Evolutionary conservation across 2,113 vertebrate genomes (phyloP).

Genomic region (Notarius quadriscutis): DNA sequence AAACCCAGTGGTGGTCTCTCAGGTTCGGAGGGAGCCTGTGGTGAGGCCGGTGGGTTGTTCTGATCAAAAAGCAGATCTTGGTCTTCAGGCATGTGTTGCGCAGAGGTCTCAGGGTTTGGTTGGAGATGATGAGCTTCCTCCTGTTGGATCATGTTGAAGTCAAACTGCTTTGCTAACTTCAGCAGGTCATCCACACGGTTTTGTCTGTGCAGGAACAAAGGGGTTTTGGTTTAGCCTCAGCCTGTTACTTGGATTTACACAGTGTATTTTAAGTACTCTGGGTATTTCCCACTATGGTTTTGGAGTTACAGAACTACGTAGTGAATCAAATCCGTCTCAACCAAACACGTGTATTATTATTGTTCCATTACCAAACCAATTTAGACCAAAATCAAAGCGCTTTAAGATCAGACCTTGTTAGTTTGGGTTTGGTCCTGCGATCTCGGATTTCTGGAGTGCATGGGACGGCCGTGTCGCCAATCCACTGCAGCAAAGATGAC

Average conservation of each 20-base stretch:
- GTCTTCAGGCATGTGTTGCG: constrained; percentile 30
- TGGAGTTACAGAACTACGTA: neutral
- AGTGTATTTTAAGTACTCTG: neutral
- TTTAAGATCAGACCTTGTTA: constrained; percentile 70
- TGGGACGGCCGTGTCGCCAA: constrained; percentile 88
- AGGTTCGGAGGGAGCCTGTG: neutral
- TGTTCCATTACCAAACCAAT: neutral
- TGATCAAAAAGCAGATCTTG: neutral
- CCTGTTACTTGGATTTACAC: neutral
- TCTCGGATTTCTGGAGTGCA: constrained; percentile 81
- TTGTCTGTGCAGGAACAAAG: constrained; percentile 53
- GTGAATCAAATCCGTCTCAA: neutral
- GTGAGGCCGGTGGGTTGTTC: neutral
- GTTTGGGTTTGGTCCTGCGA: constrained; percentile 72
- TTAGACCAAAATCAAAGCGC: neutral
- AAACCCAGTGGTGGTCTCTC: neutral
- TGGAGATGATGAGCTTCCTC: constrained; percentile 67
- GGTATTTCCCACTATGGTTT: neutral
- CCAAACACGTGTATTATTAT: neutral
- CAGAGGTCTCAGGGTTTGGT: constrained; percentile 44
- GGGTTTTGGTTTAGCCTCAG: neutral
- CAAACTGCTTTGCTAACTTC: constrained; percentile 88
- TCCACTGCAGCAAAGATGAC: constrained; percentile 85
- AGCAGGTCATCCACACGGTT: constrained; percentile 83
- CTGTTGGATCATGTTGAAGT: constrained; percentile 82